Percentiles rank a stretch among this genome's conserved stretches.
Conservation (phyloP, 2,113 vertebrate species). For the Pelusios castaneus region DNA sequence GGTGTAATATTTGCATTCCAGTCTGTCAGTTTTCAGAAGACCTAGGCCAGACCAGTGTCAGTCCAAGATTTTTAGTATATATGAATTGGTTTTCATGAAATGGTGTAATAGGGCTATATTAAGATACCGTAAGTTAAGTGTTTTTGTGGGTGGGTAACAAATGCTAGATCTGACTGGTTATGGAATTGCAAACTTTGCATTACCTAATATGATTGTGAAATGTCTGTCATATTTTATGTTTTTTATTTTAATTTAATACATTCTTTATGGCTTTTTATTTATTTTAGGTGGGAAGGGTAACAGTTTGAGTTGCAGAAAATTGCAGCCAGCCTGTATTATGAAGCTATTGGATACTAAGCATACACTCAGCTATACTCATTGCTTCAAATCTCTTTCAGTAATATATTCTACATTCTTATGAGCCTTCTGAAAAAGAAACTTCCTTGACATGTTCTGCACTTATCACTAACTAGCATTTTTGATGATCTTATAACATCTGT, state of each 20-base stretch:
- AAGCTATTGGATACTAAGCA: background rate
- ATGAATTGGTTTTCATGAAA: background rate
- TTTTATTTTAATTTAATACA: background rate
- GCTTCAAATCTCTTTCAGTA: background rate
- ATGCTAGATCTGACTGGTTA: background rate
- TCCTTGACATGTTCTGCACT: background rate
- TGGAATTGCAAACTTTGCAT: background rate
- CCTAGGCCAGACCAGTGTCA: background rate
- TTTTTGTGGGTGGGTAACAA: background rate
- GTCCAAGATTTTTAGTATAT: background rate
- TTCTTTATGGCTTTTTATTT: no score
- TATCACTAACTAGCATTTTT: background rate
- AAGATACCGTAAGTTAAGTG: background rate
- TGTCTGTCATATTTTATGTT: background rate
- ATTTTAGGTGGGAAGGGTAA: background rate
- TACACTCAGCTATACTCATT: background rate
- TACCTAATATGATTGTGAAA: background rate
- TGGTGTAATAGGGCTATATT: background rate
- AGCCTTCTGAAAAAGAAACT: background rate
- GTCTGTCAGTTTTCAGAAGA: background rate
- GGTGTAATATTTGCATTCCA: background rate
- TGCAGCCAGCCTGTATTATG: background rate
- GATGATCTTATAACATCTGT: background rate
- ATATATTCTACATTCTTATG: background rate
- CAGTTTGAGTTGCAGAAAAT: background rate